Base-by-base conservation (phyloP, 2,797 vertebrate species). In the Sarcophilus harrisii region DNA sequence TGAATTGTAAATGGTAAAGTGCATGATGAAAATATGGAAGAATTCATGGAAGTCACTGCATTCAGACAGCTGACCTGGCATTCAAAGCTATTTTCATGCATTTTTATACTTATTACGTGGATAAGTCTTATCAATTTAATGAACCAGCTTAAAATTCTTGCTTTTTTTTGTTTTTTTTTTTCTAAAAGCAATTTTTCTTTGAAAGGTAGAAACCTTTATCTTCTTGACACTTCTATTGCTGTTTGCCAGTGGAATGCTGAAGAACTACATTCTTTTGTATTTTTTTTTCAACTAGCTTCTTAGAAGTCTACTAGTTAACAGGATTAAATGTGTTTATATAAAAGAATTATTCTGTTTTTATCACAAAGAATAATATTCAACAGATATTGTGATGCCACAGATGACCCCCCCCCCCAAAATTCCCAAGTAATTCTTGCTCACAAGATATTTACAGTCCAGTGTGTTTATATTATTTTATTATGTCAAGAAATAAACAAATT, bases 321-420 rank as follows among this genome's bases (percentile, higher is more conserved):
- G 58, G 29, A n/a, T 90, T n/a, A 57, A 73, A 38, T 21, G 57
- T 81, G 57, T 87, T 38, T 52, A 55, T 21, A 93, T 57, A 45
- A 92, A 93, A 92, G 38, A 94, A 95, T 52, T 95, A 14, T 27
- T n/a, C 6, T 14, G 38, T 57, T 93, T 87, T 28, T 58, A 73
- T 54, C 62, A 66, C 57, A n/a, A 94, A 93, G 66, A 93, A 28
- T 55, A 38, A 91, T 55, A 49, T 92, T 49, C 62, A 73, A 73
- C 16, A 73, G 38, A 18, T n/a, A 73, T n/a, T 38, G 16, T 18
- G 18, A 14, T 73, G 32, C 4, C n/a, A 73, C 18, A 73, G 32
- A 73, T 73, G 62, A 1, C 32, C 14, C 57, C 55, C 55, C 55
- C 13, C 6, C 5, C 14, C 66, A 73, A 62, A 62, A 32, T 62